Base-by-base conservation (phyloP, 2,113 vertebrate genomes). In the Pluvialis apricaria region DNA sequence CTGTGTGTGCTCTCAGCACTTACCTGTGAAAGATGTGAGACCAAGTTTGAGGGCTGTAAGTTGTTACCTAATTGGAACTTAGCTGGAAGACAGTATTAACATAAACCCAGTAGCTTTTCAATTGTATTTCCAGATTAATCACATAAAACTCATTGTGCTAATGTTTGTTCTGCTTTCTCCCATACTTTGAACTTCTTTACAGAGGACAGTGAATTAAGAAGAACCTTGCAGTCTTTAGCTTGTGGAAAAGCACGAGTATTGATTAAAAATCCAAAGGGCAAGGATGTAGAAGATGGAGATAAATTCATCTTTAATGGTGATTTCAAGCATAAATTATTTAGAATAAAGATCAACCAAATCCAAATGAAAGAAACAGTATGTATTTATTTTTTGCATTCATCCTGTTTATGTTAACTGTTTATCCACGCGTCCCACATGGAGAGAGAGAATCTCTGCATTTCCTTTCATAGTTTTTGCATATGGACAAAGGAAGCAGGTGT, bases 291-390 rank as follows among this genome's bases (percentile, higher is more conserved):
- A 82, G 98, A 99, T 13, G 98, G 98, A 89, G 98, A 99, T 92
- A 98, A 97, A 82, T 98, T 98, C 94, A 80, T 96, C 65, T 98
- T 98, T 70, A 98, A 98, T 28, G 97, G 89, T 40, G 98, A 98
- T 19, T 99, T 99, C 97, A 98, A 98, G 91, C 98, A 99, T 86
- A 98, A 98, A 82, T 83, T 99, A 87, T 99, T 98, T 58, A 97
- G 98, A 95, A 98, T 99, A 94, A 99, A 98, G 97, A 99, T 99
- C 95, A 99, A 99, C 93, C 98, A 99, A 86, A 98, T 99, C 49
- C 98, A 99, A 95, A 98, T 99, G 98, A 98, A 98, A 92, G 98
- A 99, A 96, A 98, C 98, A 2, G 98, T 99, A 97, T 3, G 98
- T 97, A 94, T 70, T 92, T 55, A 42, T 10, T 88, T 42, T 83